phyloP scores from a whole-genome alignment of 2,888 invertebrate genomes.

The Pammene aurita region DNA sequence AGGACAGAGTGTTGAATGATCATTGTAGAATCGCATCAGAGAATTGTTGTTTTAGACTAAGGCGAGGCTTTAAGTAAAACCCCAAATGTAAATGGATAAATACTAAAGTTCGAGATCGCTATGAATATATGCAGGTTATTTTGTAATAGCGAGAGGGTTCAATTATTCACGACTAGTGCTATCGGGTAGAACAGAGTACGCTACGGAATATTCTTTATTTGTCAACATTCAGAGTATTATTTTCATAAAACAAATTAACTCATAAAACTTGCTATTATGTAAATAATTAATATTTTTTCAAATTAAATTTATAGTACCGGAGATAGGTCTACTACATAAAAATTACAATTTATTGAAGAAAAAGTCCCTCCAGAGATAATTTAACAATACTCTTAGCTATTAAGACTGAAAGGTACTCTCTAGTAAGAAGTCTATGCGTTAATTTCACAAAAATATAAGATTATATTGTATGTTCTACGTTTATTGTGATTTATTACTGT shows the following conservation, averaged over 20 bases:
- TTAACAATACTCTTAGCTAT: conserved; percentile 76
- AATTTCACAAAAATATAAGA: conserved; percentile 38
- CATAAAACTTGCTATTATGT: conserved; percentile 57
- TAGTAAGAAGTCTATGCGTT: conserved; percentile 47
- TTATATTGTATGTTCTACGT: conserved; percentile 43
- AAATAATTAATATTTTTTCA: conserved; percentile 72
- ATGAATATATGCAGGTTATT: conserved; percentile 57
- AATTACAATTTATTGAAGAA: conserved; percentile 68
- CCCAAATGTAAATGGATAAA: conserved; percentile 49
- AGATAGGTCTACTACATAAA: conserved; percentile 65
- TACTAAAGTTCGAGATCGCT: conserved; percentile 48
- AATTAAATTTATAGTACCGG: conserved; percentile 62
- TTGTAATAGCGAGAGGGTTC: conserved; percentile 47
- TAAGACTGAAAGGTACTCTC: conserved; percentile 78
- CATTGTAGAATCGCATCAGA: conserved; percentile 52
- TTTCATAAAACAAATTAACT: conserved; percentile 60
- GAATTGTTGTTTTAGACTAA: conserved; percentile 63
- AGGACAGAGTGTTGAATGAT: conserved; percentile 47
- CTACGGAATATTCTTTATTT: conserved; percentile 44
- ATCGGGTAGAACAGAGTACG: conserved; percentile 42
- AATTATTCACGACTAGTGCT: conserved; percentile 44
- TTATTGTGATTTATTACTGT: conserved; percentile 51
- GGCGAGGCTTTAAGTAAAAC: conserved; percentile 57
- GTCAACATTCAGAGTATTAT: conserved; percentile 55
- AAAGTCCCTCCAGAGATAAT: conserved; percentile 78